Evolutionary conservation across 2,113 vertebrate genomes (phyloP), one percentile per base, ranked within the genome.

Genomic region (Psophia crepitans): DNA sequence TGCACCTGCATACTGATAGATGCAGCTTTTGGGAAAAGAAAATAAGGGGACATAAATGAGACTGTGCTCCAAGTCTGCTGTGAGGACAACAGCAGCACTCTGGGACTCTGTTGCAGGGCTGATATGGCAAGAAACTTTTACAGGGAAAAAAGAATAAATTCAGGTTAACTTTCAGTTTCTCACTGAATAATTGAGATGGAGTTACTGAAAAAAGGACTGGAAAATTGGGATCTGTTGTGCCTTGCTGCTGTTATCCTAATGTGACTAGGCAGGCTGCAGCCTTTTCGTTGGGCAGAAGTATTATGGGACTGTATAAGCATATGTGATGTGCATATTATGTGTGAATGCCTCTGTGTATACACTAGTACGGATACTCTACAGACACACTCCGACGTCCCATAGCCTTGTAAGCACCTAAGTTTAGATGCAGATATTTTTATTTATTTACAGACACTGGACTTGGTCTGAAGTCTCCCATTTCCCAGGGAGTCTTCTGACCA

Each of bases 361-460:
- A 12, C 15, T 30, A 21, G 27, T 70, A 20, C 28, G 11, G 14
- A 12, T 70, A 27, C 16, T 63, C 60, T 64, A n/a, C 9, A 4
- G 14, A n/a, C 1, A 4, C 78, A 69, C 7, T 39, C 3, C 0
- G 21, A 49, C 65, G 3, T 57, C 28, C 21, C 82, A 33, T 27
- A 23, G 39, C 27, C 30, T 53, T 65, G 39, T 76, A 65, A 61
- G 41, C 21, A 63, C 27, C 27, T 28, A 33, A 15, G 12, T 43
- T 76, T 46, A 5, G 1, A 39, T 84, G 35, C 6, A 44, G 35
- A 6, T 44, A 46, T 44, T 86, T 85, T 69, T 75, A 8, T 23
- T 8, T 65, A 39, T 35, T 54, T 86, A 13, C 27, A 48, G 35
- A 17, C 51, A 37, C 9, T 54, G 37, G 32, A 54, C 26, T 57